Evolutionary conservation across 2,797 vertebrate genomes (phyloP).

Genomic region (Tangara arthus): DNA sequence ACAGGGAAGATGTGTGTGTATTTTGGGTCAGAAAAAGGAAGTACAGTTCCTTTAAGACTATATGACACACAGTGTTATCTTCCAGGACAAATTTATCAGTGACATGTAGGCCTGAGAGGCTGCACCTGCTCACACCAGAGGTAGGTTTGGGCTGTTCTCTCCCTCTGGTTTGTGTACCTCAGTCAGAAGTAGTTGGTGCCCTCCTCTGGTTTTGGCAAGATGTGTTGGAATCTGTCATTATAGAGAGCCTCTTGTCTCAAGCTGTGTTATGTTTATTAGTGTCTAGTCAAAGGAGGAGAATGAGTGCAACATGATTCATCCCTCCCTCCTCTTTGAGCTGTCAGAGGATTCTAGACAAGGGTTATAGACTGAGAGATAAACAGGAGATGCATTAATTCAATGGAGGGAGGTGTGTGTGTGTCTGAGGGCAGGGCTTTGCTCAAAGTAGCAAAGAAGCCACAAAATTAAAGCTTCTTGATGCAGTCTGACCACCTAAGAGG

Average conservation of each 20-base stretch:
- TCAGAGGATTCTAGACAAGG: conserved; percentile 1
- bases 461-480: conserved; percentile 17
- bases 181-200: background rate
- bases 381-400: conserved; percentile 32
- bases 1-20: background rate
- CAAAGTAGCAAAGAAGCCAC: conserved; percentile 54
- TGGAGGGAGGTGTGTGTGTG: background rate
- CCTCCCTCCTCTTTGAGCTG: background rate
- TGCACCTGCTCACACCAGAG: background rate
- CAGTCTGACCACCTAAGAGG: conserved; percentile 43
- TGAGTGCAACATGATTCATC: too few relatives aligned
- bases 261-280: conserved; percentile 36
- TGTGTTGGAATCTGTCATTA: background rate
- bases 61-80: background rate
- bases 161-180: background rate
- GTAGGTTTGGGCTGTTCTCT: background rate
- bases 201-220: conserved; percentile 21
- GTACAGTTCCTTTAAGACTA: background rate
- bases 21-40: background rate
- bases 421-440: conserved; percentile 25
- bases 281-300: conserved; percentile 45
- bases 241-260: conserved; percentile 26
- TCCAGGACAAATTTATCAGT: background rate
- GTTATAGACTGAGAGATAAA: conserved; percentile 13
- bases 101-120: background rate